A percentile compares a stretch with the other conserved stretches of the same genome.
Conservation (phyloP, 35 echinoderm and acorn worm genomes). For the Apostichopus californicus region DNA sequence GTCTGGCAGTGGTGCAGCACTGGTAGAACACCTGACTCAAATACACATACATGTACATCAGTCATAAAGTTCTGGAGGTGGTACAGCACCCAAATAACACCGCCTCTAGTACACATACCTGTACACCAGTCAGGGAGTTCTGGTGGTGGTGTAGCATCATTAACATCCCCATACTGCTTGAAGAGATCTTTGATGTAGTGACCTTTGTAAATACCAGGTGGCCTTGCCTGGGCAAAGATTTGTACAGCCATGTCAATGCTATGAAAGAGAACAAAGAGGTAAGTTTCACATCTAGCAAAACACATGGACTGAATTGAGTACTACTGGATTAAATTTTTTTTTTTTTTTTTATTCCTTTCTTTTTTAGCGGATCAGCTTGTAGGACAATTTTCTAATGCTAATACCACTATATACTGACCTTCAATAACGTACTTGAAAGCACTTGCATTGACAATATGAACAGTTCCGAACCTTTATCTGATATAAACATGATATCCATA, state of each 20-base stretch:
- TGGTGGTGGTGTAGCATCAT: slow-evolving; percentile 77
- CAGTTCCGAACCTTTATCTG: no score
- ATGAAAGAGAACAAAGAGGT: slow-evolving; percentile 13
- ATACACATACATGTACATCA: slow-evolving; percentile 79
- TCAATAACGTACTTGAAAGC: no score
- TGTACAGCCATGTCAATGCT: slow-evolving; percentile 91
- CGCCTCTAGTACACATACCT: slow-evolving; percentile 53
- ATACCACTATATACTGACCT: no score
- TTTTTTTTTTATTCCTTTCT: no score
- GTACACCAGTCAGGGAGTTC: slow-evolving; percentile 87
- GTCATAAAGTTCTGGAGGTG: slow-evolving; percentile 72
- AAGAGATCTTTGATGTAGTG: slow-evolving; percentile 93
- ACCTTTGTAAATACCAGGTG: slow-evolving; percentile 95
- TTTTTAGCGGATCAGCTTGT: no score
- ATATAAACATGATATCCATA: no score
- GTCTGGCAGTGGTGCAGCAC: no score
- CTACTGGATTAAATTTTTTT: neutral
- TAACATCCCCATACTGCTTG: slow-evolving; percentile 82
- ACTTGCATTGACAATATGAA: no score
- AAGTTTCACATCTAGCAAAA: neutral
- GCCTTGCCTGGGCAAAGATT: slow-evolving; percentile 77
- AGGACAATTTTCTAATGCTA: no score
- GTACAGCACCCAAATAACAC: neutral
- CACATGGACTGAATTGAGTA: neutral
- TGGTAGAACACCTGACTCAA: no score